These are phyloP conservation scores for Pangasianodon gigas DNA, from an alignment of 2,113 vertebrate genomes.

Conservation along the genomic window DNA sequence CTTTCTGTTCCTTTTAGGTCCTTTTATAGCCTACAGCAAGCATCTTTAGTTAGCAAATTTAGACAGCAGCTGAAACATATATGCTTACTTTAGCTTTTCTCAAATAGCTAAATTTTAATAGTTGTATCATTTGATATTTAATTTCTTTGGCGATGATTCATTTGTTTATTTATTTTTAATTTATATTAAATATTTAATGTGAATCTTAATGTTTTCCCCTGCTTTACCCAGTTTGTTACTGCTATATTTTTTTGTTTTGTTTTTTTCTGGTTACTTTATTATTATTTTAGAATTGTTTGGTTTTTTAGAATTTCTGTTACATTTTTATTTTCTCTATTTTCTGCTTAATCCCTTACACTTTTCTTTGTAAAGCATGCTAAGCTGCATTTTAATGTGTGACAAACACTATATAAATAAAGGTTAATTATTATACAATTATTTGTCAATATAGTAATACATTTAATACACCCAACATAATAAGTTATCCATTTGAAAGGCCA, in stretches of 20 bases:
- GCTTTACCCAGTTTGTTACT: not conserved
- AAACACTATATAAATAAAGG: not conserved
- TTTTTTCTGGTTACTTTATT: not conserved
- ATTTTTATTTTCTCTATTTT: not conserved
- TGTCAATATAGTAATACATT: not conserved
- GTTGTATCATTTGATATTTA: not conserved
- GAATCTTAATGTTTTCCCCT: no score
- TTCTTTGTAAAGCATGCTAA: not conserved
- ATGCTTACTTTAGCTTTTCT: not conserved
- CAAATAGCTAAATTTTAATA: no score
- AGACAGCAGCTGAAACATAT: not conserved
- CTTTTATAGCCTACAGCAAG: not conserved
- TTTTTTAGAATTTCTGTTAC: not conserved
- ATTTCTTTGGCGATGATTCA: not conserved
- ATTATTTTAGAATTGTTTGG: not conserved
- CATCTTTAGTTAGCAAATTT: not conserved
- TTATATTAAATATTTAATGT: not conserved
- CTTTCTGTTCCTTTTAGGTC: not conserved
- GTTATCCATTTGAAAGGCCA: not conserved
- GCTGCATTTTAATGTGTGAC: not conserved
- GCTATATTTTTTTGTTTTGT: not conserved
- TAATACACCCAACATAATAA: not conserved
- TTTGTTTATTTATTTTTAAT: not conserved
- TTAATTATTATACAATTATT: not conserved
- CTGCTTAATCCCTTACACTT: not conserved